Conservation (phyloP, 2,888 invertebrate genomes). For the Eupeodes latifasciatus region DNA sequence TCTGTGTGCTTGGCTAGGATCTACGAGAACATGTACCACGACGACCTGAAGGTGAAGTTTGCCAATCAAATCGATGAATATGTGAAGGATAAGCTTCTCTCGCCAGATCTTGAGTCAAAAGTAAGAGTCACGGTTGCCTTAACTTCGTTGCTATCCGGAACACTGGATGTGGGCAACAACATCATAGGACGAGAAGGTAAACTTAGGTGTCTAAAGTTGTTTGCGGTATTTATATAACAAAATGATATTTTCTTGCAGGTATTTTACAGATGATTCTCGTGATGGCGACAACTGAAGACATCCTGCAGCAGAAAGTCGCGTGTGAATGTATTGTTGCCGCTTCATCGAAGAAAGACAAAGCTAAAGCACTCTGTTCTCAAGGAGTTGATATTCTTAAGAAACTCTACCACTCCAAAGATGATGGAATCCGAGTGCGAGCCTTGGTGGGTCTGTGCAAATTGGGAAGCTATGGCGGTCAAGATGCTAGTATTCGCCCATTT, state of each 20-base stretch:
- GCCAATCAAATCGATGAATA: slow-evolving; percentile 92
- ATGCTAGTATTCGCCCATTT: slow-evolving; percentile 97
- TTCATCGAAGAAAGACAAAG: slow-evolving; percentile 98
- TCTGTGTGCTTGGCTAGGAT: slow-evolving; percentile 95
- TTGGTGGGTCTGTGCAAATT: slow-evolving; percentile 97
- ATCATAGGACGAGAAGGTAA: slow-evolving; percentile 91
- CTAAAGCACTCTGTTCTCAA: slow-evolving; percentile 93
- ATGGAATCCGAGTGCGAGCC: slow-evolving; percentile 94
- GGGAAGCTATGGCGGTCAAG: slow-evolving; percentile 97
- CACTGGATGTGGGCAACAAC: slow-evolving; percentile 96
- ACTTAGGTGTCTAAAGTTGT: slow-evolving; percentile 17
- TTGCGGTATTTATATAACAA: not conserved
- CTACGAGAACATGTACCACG: slow-evolving; percentile 98
- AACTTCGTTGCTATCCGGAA: slow-evolving; percentile 94
- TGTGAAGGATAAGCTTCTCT: slow-evolving; percentile 92
- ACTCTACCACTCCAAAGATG: slow-evolving; percentile 95
- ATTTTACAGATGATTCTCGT: slow-evolving; percentile 98
- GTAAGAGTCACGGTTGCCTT: slow-evolving; percentile 94
- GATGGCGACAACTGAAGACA: slow-evolving; percentile 97
- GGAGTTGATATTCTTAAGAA: slow-evolving; percentile 97
- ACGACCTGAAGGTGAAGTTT: slow-evolving; percentile 90
- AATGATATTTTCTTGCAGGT: slow-evolving; percentile 75
- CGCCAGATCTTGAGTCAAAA: slow-evolving; percentile 95
- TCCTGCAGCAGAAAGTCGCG: slow-evolving; percentile 95
- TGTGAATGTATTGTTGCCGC: slow-evolving; percentile 99